Base-by-base conservation (phyloP, 2,888 invertebrate species). In the Tetragonisca angustula region DNA sequence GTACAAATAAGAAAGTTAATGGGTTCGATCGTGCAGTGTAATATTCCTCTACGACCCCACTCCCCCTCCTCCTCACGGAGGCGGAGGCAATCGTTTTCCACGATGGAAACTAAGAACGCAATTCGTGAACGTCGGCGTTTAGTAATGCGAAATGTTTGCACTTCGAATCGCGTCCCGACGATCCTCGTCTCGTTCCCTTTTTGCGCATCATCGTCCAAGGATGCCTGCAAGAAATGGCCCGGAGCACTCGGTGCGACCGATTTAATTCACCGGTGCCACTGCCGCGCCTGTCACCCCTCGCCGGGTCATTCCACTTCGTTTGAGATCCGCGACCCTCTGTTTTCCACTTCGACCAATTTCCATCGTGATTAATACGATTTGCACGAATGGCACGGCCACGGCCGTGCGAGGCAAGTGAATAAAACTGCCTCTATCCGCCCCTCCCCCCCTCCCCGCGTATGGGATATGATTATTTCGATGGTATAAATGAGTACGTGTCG, bases 1-100 rank as follows among this genome's bases (percentile, higher is more conserved):
- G 77, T 49, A 59, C 74, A 71, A 78, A 78, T 83, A 83, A 83
- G 78, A 72, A 83, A 71, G 78, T 68, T 78, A 78, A 84, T 72
- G 54, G 83, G 32, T 21, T 19, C 74, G 59, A 73, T 74, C 76
- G 72, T 74, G 32, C 64, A 52, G 49, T 59, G 83, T 74, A 78
- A 84, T 84, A 83, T 84, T 77, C 76, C 77, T 67, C 83, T 24
- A 11, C 24, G 21, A 17, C 9, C 43, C 43, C 9, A 9, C 43
- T 43, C 1, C 43, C 43, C 43, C 43, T 43, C 2, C 9, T 43
- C 43, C 43, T 9, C 43, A 27, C 2, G 43, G 11, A 11, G 43
- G 43, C 11, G 19, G 36, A 36, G 27, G 69, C 69, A 69, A 83
- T 73, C 76, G 59, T 13, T 75, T 67, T 50, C n/a, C 65, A 0